Percentiles rank a stretch among this genome's conserved stretches.
phyloP scores from a whole-genome alignment of 2,113 vertebrate genomes.

The Hypocryptadius cinnamomeus region DNA sequence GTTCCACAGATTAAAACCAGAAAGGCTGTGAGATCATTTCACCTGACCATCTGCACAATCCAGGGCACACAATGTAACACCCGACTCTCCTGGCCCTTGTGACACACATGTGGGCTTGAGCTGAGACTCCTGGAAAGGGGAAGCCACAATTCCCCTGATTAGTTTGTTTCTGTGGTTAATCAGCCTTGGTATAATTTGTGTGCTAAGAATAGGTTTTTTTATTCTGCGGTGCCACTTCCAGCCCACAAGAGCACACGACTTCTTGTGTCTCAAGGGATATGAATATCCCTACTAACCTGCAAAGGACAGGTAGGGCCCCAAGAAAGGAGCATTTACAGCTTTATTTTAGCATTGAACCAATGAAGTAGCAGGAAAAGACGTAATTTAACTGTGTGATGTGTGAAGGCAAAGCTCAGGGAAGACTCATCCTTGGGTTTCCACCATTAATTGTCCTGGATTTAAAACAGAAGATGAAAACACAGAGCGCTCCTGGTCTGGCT shows the following conservation, averaged over 20 bases:
- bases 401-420: background rate
- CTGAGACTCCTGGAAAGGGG: background rate
- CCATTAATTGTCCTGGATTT: background rate
- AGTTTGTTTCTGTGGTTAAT: constrained; percentile 15
- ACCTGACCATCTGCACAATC: background rate
- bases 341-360: background rate
- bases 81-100: background rate
- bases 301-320: background rate
- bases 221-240: constrained; percentile 10
- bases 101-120: background rate
- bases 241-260: background rate
- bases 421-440: background rate
- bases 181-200: constrained; percentile 30
- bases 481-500: accelerated
- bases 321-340: background rate
- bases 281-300: background rate
- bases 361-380: background rate
- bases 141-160: constrained; percentile 10
- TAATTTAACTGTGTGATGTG: background rate
- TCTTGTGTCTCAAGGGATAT: background rate
- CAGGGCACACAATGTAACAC: background rate
- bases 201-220: constrained; percentile 29
- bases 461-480: background rate
- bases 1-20: background rate
- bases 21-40: background rate